Percentiles rank a stretch among this genome's conserved stretches.
Conservation (phyloP, 2,888 invertebrate species). For the Dromius quadrimaculatus region DNA sequence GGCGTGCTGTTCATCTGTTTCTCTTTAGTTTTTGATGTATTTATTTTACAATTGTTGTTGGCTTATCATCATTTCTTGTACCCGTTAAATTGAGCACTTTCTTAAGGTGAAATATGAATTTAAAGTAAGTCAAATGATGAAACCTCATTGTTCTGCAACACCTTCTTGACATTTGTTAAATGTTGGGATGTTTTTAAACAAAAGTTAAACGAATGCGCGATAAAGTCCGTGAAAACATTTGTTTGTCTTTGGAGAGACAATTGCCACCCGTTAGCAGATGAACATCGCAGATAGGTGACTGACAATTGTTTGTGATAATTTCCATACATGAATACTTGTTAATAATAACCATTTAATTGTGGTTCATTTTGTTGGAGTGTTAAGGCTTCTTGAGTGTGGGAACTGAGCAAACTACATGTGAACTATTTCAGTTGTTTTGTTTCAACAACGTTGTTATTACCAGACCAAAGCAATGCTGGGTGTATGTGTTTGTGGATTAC, state of each 20-base stretch:
- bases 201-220: slow-evolving; percentile 11
- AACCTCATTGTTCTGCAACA: slow-evolving; percentile 42
- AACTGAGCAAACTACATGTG: slow-evolving; percentile 39
- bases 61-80: no score
- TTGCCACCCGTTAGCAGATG: slow-evolving; percentile 28
- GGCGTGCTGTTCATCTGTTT: no score
- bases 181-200: slow-evolving; percentile 41
- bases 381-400: slow-evolving; percentile 23
- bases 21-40: no score
- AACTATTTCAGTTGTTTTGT: slow-evolving; percentile 48
- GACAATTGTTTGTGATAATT: slow-evolving; percentile 42
- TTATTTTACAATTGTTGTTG: no score
- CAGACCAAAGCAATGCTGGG: not conserved
- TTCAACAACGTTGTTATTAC: slow-evolving; percentile 29
- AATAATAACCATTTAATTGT: slow-evolving; percentile 44
- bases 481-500: not conserved
- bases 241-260: slow-evolving; percentile 25
- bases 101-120: slow-evolving; percentile 27
- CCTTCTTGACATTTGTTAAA: slow-evolving; percentile 44
- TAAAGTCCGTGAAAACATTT: slow-evolving; percentile 34
- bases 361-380: slow-evolving; percentile 28
- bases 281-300: slow-evolving; percentile 36
- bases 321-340: slow-evolving; percentile 48
- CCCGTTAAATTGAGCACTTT: slow-evolving; percentile 1
- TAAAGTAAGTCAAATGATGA: slow-evolving; percentile 31